Base-by-base conservation (phyloP, 2,888 invertebrate genomes). In the Melanophora roralis region DNA sequence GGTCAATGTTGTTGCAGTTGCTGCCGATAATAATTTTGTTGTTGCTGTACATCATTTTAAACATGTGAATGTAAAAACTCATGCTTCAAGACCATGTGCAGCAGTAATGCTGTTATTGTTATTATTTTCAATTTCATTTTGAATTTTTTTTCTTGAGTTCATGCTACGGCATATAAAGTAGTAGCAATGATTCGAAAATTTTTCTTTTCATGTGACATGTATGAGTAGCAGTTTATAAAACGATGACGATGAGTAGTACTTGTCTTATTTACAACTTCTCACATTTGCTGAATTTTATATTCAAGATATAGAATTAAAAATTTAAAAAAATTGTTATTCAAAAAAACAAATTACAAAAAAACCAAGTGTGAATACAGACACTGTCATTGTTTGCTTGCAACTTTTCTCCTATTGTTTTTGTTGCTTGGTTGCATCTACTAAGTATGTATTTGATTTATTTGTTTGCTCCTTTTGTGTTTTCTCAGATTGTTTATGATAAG, bases 1-100 rank as follows among this genome's bases (percentile, higher is more conserved):
- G 86, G 86, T 86, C 86, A 86, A 86, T 86, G 86, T 83, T 86
- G 86, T 82, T 83, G 74, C 32, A 75, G 72, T 53, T 72, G 62
- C 65, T 83, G 36, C 69, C 27, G 27, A 27, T 27, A 6, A 27
- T 16, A 43, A 34, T 75, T 47, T 65, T 81, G 51, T 60, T 77
- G 55, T 19, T 74, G 38, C 64, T 81, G 73, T 75, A 69, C 51
- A 53, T 43, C 36, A 21, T 19, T 21, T 6, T 43, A 64, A 40
- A 27, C 14, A 32, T 45, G 11, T 36, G 45, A 38, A 9, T 21
- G 19, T 60, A 27, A 53, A 67, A 64, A 55, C 40, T 62, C 36
- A 60, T 67, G 65, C 74, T 53, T 69, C 16, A 69, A 79, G 49
- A 79, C 74, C 74, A 69, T 79, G 78, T 79, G 73, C 65, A 74